Conservation (phyloP, 2,888 invertebrate species). For the Drosophila phalerata region DNA sequence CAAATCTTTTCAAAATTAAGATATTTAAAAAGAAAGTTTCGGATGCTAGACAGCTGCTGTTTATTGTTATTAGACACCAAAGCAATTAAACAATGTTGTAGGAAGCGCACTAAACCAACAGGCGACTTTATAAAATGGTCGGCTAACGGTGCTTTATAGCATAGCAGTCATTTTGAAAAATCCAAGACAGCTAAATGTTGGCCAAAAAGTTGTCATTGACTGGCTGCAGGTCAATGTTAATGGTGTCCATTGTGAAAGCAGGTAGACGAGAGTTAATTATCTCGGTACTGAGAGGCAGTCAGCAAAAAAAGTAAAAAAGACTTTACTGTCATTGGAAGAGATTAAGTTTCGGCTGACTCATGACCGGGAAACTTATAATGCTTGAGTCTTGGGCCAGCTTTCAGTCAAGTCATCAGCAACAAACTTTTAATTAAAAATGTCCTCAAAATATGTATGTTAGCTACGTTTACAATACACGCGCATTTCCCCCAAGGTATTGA, state of each 20-base stretch:
- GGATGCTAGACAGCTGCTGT: slow-evolving; percentile 10
- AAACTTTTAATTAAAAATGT: slow-evolving; percentile 65
- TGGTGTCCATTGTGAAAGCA: slow-evolving; percentile 13
- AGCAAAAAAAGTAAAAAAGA: background rate
- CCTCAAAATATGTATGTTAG: slow-evolving; percentile 16
- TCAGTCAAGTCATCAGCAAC: slow-evolving; percentile 35
- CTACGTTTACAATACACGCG: slow-evolving; percentile 12
- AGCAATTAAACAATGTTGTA: slow-evolving; percentile 19
- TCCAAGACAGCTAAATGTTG: slow-evolving; percentile 4
- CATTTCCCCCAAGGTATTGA: slow-evolving; percentile 23
- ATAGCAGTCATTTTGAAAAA: slow-evolving; percentile 20
- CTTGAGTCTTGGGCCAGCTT: slow-evolving; percentile 24
- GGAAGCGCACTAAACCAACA: slow-evolving; percentile 10
- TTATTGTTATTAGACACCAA: slow-evolving; percentile 7
- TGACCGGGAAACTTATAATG: slow-evolving; percentile 32
- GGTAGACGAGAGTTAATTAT: slow-evolving; percentile 47
- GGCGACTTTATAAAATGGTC: slow-evolving; percentile 7
- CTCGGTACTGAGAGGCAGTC: slow-evolving; percentile 7
- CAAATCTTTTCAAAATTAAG: background rate
- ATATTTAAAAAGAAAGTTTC: background rate
- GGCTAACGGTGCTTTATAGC: slow-evolving; percentile 20
- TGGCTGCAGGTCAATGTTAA: slow-evolving; percentile 28
- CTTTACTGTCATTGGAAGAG: slow-evolving; percentile 14
- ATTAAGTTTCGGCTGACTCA: slow-evolving; percentile 44
- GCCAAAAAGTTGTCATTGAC: slow-evolving; percentile 24